Conservation (phyloP, 2,113 vertebrate species). For the Dipodomys ordii region DNA sequence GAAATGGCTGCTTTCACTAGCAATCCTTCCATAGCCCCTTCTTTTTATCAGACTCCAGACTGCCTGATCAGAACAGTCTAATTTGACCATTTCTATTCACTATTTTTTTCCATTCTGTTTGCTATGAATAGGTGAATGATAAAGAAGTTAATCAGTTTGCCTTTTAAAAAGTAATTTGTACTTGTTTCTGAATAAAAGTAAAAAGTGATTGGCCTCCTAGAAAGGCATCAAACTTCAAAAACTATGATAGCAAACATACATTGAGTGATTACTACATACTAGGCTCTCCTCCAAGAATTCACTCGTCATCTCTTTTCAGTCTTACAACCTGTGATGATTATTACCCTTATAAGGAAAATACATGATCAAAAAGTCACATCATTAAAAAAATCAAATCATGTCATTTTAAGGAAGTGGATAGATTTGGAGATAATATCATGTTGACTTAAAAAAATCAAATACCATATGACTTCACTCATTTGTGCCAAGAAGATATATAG, state of each 20-base stretch:
- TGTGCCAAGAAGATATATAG: too few relatives aligned
- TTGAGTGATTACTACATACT: background rate
- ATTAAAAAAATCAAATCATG: background rate
- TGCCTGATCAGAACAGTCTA: background rate
- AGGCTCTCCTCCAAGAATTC: background rate
- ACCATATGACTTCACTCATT: too few relatives aligned
- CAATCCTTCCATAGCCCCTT: background rate
- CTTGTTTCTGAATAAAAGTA: background rate
- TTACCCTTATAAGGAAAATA: background rate
- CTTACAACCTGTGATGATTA: background rate
- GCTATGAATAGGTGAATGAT: background rate
- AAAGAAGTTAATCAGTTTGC: background rate
- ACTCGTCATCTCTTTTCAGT: background rate
- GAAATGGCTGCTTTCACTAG: too few relatives aligned
- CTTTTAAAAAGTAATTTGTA: background rate
- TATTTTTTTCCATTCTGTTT: background rate
- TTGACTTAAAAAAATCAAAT: too few relatives aligned
- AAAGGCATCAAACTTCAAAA: slow-evolving; percentile 4
- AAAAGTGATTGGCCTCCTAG: background rate
- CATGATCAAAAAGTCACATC: background rate
- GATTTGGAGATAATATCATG: too few relatives aligned
- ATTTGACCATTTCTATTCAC: background rate
- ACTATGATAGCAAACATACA: background rate
- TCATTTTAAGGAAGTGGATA: too few relatives aligned
- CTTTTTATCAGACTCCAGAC: background rate